These are phyloP conservation scores for Entosphenus tridentatus DNA, from an alignment of 2,113 vertebrate species.

Conservation along the genomic window DNA sequence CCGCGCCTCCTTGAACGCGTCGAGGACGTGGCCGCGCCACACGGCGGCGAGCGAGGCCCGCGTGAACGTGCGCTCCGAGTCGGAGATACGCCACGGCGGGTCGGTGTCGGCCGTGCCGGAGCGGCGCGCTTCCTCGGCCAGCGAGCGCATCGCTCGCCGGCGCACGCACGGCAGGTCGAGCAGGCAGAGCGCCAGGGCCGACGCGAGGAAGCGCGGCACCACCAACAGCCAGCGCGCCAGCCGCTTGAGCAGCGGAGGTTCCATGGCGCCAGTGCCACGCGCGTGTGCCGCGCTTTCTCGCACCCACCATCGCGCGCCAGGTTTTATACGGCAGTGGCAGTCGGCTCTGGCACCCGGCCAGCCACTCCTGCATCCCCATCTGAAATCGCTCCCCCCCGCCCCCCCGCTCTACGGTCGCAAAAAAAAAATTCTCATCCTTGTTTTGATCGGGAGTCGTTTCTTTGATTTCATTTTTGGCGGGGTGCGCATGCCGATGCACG, in stretches of 20 bases:
- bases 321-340: no score
- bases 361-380: no score
- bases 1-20: constrained; percentile 83
- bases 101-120: constrained; percentile 13
- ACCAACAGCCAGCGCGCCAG: constrained; percentile 63
- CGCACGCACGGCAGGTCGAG: constrained; percentile 86
- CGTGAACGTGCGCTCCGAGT: constrained; percentile 26
- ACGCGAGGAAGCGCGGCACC: constrained; percentile 74
- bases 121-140: constrained; percentile 7
- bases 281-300: no score
- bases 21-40: constrained; percentile 75
- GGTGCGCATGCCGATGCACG: no score
- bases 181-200: constrained; percentile 76
- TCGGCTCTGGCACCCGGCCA: no score
- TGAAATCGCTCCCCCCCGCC: no score
- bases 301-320: no score
- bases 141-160: constrained; percentile 43
- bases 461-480: no score
- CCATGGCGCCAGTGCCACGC: no score
- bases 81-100: constrained; percentile 8
- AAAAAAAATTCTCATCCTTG: no score
- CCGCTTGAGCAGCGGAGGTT: constrained; percentile 36
- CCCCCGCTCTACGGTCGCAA: no score
- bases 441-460: no score
- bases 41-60: constrained; percentile 77